Evolutionary conservation across 2,888 invertebrate species (phyloP), one percentile per base, ranked within the genome.

Genomic region (Odontocolon sp.): DNA sequence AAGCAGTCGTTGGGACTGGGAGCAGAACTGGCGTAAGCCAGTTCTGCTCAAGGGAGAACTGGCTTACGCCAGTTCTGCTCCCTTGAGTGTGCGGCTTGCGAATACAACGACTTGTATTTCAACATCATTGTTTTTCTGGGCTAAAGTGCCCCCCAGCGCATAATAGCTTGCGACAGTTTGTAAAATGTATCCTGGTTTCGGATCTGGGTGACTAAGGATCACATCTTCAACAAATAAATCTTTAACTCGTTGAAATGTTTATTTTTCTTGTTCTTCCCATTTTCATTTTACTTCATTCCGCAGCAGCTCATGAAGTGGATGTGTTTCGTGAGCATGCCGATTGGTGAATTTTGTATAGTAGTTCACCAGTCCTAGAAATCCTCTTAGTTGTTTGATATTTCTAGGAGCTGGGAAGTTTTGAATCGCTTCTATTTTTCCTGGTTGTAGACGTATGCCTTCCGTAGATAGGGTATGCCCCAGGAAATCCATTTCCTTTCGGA

Each of bases 11-110:
- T n/a, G n/a, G n/a, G n/a, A n/a, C n/a, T n/a, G 1, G 79, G 68
- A 3, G 61, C 81, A 0, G 83, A 84, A 61, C 1, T 68, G 2
- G 69, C 40, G 0, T 85, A 84, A 64, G 80, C 79, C 2, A 81
- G n/a, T n/a, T n/a, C n/a, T n/a, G n/a, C n/a, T n/a, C n/a, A n/a
- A n/a, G n/a, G n/a, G n/a, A n/a, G n/a, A n/a, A n/a, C n/a, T 81
- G 2, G 79, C 80, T 64, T 84, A 85, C 0, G 40, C 69, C 2
- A 68, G 1, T 61, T 84, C 83, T 0, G 81, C 61, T 3, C 68
- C 79, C 1, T 61, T 69, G 1, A 83, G 76, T 0, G 78, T 77
- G 23, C 81, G 74, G 47, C 83, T 85, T 9, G 76, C 78, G 68
- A 84, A 83, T 0, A 75, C 75, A 6, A 85, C 69, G 0, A 83